Base-by-base conservation (phyloP, 2,888 invertebrate genomes). In the Phortica magna region DNA sequence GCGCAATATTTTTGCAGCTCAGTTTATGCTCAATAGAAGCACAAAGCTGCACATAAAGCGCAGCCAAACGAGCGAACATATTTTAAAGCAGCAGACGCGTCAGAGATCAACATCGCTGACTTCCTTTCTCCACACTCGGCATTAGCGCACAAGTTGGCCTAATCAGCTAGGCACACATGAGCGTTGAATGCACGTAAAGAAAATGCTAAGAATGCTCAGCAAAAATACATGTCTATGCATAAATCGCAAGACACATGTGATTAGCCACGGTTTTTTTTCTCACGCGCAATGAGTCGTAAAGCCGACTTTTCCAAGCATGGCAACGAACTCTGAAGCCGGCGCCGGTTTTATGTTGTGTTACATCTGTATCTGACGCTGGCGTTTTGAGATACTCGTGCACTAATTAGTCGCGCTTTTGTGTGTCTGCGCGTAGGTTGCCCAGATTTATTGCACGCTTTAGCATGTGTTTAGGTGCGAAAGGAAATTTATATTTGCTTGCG, bases 211-310 rank as follows among this genome's bases (percentile, higher is more conserved):
- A 7, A 55, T n/a, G 6, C 12, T 55, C 1, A 55, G 17, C 9
- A 55, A 55, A n/a, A 55, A 10, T 59, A 22, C 59, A 59, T 59
- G 59, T 3, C 10, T 59, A 59, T 59, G 59, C 59, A 59, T 59
- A 59, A 59, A 59, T 31, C 31, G 64, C 39, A 39, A 22, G 64
- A 14, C 4, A 31, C 39, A 31, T 31, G 64, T 39, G 12, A 64
- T 64, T 64, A 64, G 64, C 64, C 31, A 64, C 39, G 31, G 64
- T 61, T 61, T n/a, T n/a, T n/a, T n/a, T n/a, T n/a, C n/a, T n/a
- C n/a, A n/a, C n/a, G n/a, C n/a, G n/a, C 22, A 10, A 57, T n/a
- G n/a, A 57, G 59, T 59, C 59, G 9, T 22, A 59, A 59, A 59
- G 22, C 17, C 10, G 48, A 12, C 9, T 14, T 48, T 14, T 3